Conservation (phyloP, 2,888 invertebrate genomes). For the Gymnocheta viridis region DNA sequence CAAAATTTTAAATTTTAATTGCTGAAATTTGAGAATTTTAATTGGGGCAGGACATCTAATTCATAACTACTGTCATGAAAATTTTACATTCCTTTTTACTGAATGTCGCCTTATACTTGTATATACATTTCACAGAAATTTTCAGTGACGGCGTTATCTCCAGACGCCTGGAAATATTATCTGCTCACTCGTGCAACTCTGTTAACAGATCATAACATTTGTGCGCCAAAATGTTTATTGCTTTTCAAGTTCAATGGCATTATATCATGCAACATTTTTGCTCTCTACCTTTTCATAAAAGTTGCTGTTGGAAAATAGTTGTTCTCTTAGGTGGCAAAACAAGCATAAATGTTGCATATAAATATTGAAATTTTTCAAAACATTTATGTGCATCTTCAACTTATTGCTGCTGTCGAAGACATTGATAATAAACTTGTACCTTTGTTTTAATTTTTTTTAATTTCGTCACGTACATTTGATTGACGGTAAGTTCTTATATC, state of each 20-base stretch:
- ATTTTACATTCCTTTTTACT: too few relatives aligned
- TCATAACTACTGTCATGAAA: too few relatives aligned
- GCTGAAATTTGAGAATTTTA: too few relatives aligned
- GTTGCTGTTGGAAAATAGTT: neutral
- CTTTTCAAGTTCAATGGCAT: conserved; percentile 60
- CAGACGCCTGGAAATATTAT: neutral
- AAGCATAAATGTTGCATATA: conserved; percentile 19
- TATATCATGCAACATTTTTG: conserved; percentile 49
- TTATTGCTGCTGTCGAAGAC: neutral
- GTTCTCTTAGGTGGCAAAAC: conserved; percentile 11
- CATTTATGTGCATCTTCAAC: neutral
- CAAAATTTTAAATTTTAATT: too few relatives aligned
- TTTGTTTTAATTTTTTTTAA: conserved; percentile 11
- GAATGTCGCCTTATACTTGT: too few relatives aligned
- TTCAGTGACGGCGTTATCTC: conserved; percentile 2
- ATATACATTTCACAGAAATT: neutral
- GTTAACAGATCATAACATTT: conserved; percentile 13
- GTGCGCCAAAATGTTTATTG: neutral
- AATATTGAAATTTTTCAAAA: neutral
- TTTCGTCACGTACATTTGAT: conserved; percentile 34
- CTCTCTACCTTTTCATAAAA: neutral
- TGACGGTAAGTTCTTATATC: conserved; percentile 26
- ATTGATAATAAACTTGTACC: conserved; percentile 1
- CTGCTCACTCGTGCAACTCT: neutral
- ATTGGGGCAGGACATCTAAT: too few relatives aligned